Percentiles rank a stretch among this genome's conserved stretches.
Conservation (phyloP, 2,888 invertebrate species). For the Oscheius sp. region DNA sequence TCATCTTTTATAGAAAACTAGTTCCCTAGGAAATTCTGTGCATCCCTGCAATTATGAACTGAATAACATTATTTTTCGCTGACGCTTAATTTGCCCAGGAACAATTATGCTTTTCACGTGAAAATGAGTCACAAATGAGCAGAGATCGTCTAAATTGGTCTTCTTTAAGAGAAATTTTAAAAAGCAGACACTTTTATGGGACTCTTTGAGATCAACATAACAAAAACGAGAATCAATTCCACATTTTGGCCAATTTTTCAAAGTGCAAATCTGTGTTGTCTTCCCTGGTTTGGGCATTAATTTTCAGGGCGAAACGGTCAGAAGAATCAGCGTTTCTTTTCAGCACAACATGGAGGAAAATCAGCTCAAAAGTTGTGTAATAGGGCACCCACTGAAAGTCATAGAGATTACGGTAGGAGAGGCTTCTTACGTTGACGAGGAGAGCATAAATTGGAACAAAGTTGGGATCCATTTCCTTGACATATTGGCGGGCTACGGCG, state of each 20-base stretch:
- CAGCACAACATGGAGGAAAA: conserved; percentile 16
- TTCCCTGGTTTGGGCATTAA: not conserved
- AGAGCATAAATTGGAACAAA: conserved; percentile 10
- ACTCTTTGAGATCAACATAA: not conserved
- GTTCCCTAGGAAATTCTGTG: not conserved
- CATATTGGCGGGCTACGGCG: not conserved
- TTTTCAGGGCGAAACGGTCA: not conserved
- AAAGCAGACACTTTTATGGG: not conserved
- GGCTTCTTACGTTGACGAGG: not conserved
- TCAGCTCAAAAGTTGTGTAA: conserved; percentile 21
- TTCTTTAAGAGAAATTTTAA: too few relatives aligned
- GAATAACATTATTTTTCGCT: too few relatives aligned
- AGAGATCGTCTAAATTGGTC: too few relatives aligned
- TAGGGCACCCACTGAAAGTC: conserved; percentile 8
- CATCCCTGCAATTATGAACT: too few relatives aligned
- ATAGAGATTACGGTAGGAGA: too few relatives aligned
- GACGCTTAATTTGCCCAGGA: too few relatives aligned
- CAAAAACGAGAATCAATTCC: conserved; percentile 3
- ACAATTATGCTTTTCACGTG: too few relatives aligned
- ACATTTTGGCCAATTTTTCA: conserved; percentile 14
- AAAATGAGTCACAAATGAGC: too few relatives aligned
- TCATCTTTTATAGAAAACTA: conserved; percentile 4
- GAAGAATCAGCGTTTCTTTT: not conserved
- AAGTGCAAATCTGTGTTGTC: not conserved
- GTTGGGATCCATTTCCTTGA: not conserved